Conservation (phyloP, 2,797 vertebrate genomes). For the Acestrorhynchus altus region DNA sequence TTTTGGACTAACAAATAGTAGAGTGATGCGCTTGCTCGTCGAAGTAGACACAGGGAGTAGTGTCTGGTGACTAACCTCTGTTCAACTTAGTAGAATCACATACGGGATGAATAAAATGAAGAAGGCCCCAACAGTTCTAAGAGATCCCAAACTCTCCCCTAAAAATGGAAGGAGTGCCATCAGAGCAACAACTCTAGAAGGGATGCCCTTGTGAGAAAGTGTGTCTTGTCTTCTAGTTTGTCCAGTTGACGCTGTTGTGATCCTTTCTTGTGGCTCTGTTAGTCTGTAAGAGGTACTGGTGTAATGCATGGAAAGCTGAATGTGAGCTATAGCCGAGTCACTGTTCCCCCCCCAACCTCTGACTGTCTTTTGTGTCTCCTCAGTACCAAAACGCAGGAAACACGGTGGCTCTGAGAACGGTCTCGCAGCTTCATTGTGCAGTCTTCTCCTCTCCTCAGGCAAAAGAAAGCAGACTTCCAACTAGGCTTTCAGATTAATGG, state of each 20-base stretch:
- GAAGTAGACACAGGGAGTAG: too few relatives aligned
- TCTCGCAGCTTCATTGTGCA: slow-evolving; percentile 26
- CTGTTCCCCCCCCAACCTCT: not conserved
- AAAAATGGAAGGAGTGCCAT: not conserved
- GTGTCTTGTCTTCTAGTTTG: not conserved
- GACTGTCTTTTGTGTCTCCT: slow-evolving; percentile 1
- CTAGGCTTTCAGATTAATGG: slow-evolving; percentile 69
- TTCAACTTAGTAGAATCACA: too few relatives aligned
- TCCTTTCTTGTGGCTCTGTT: not conserved
- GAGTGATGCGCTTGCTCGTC: too few relatives aligned
- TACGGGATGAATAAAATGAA: too few relatives aligned
- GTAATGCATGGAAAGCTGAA: slow-evolving; percentile 1
- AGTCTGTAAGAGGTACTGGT: not conserved
- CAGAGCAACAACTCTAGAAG: not conserved
- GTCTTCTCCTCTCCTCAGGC: slow-evolving; percentile 58
- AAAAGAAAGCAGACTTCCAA: slow-evolving; percentile 62
- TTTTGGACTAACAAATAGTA: too few relatives aligned
- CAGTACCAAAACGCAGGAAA: not conserved
- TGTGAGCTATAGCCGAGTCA: not conserved
- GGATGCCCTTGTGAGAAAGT: not conserved
- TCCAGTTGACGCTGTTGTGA: not conserved
- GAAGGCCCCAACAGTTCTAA: too few relatives aligned
- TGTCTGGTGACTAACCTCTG: too few relatives aligned
- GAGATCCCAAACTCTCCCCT: too few relatives aligned
- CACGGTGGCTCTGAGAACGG: slow-evolving; percentile 11